These are phyloP conservation scores for Balearica regulorum DNA, from an alignment of 2,797 vertebrate species.

Conservation along the genomic window DNA sequence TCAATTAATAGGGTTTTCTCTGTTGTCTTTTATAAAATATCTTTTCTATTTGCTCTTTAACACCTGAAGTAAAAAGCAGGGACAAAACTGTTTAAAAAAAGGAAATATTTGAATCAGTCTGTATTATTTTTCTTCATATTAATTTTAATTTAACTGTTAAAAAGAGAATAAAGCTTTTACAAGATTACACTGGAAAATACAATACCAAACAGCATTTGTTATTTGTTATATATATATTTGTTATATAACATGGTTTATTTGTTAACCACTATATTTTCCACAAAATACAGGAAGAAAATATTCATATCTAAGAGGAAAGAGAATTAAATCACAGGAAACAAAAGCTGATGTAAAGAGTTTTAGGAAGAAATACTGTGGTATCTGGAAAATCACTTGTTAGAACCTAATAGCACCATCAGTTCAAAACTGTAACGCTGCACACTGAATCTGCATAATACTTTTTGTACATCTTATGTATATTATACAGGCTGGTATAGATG, in stretches of 20 bases:
- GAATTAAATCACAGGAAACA: not conserved
- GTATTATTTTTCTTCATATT: not conserved
- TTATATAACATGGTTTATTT: not conserved
- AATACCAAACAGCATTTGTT: not conserved
- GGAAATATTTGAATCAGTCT: not conserved
- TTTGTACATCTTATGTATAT: not conserved
- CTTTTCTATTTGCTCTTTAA: not conserved
- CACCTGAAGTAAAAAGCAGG: not conserved
- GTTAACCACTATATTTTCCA: not conserved
- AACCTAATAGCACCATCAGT: not conserved
- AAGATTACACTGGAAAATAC: not conserved
- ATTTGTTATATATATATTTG: too few species aligned
- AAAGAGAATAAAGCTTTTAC: not conserved
- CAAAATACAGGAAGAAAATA: not conserved
- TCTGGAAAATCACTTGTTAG: not conserved
- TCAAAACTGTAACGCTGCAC: not conserved
- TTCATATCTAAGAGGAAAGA: not conserved
- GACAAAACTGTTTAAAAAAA: not conserved
- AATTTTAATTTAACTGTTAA: not conserved
- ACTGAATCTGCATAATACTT: not conserved
- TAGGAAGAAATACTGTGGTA: not conserved
- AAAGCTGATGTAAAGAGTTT: not conserved
- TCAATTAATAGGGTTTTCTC: not conserved
- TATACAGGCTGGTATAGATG: not conserved
- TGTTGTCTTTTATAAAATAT: not conserved